Percentiles rank a stretch among this genome's conserved stretches.
These are phyloP conservation scores for Macroglossus sobrinus DNA, from an alignment of 2,113 vertebrate genomes.

Conservation along the genomic window DNA sequence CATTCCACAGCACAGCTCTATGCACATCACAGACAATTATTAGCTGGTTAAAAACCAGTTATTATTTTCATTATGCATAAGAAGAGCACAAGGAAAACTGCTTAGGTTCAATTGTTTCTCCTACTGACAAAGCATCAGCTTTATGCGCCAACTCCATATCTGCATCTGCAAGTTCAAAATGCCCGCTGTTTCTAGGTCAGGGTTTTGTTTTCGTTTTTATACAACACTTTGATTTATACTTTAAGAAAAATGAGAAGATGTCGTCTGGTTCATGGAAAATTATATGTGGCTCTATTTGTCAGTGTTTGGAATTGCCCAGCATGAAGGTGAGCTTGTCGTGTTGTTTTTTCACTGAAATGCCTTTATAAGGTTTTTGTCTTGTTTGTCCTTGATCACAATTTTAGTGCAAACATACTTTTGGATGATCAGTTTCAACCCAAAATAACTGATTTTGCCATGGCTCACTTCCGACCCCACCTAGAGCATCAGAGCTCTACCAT, in stretches of 20 bases:
- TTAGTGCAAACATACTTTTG: constrained; percentile 81
- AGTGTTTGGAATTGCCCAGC: not conserved
- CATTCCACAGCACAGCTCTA: not conserved
- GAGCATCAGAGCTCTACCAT: constrained; percentile 73
- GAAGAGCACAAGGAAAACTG: not conserved
- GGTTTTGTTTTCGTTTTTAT: not conserved
- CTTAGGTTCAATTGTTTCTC: not conserved
- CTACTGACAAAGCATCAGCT: not conserved
- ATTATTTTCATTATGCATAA: not conserved
- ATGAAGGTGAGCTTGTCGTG: not conserved
- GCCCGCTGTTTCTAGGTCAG: not conserved
- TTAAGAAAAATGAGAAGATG: not conserved
- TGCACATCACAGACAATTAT: not conserved
- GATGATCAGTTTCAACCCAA: constrained; percentile 80
- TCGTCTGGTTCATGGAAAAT: not conserved
- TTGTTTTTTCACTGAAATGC: not conserved
- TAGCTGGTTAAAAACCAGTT: not conserved
- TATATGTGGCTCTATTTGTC: not conserved
- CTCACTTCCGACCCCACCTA: constrained; percentile 76
- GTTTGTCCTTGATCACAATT: constrained; percentile 27
- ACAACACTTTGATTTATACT: not conserved
- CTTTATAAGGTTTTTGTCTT: constrained; percentile 33
- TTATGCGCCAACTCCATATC: not conserved
- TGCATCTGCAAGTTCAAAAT: not conserved
- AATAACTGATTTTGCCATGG: constrained; percentile 79